These are phyloP conservation scores for Leguminivora glycinivorella DNA, from an alignment of 1,140 invertebrate genomes.

Conservation along the genomic window DNA sequence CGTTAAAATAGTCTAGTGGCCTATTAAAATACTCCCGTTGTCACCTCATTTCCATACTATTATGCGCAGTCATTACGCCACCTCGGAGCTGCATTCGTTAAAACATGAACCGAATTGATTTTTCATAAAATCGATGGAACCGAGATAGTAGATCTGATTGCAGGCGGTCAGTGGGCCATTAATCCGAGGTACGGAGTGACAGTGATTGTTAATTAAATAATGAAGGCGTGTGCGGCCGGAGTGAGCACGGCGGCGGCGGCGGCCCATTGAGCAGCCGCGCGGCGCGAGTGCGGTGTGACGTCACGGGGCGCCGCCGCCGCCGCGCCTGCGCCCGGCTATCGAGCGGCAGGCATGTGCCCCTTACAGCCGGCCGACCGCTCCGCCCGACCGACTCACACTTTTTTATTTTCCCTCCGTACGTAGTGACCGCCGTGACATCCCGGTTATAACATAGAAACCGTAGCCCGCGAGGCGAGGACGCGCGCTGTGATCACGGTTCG, in stretches of 20 bases:
- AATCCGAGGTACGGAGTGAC: constrained; percentile 28
- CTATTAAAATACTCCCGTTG: constrained; percentile 19
- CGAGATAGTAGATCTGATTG: constrained; percentile 36
- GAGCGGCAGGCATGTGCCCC: constrained; percentile 75
- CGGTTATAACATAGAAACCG: constrained; percentile 51
- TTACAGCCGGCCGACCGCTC: constrained; percentile 68
- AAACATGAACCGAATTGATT: constrained; percentile 13
- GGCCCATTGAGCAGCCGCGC: constrained; percentile 64
- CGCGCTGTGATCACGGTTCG: constrained; percentile 32
- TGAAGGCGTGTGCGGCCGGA: constrained; percentile 41
- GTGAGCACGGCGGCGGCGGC: constrained; percentile 43
- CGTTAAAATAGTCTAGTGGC: constrained; percentile 21
- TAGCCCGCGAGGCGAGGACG: constrained; percentile 34
- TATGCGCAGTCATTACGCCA: constrained; percentile 20
- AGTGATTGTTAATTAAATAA: constrained; percentile 48
- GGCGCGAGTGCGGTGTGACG: constrained; percentile 58
- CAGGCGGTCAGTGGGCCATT: constrained; percentile 25
- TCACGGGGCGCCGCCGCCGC: constrained; percentile 52
- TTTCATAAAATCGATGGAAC: constrained; percentile 26
- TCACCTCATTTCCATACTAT: constrained; percentile 18
- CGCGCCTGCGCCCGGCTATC: constrained; percentile 71
- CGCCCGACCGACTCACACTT: constrained; percentile 67
- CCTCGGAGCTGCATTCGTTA: constrained; percentile 13
- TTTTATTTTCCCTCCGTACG: constrained; percentile 72
- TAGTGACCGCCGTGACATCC: constrained; percentile 50